Base-by-base conservation (phyloP, 2,113 vertebrate genomes). In the Canis aureus region DNA sequence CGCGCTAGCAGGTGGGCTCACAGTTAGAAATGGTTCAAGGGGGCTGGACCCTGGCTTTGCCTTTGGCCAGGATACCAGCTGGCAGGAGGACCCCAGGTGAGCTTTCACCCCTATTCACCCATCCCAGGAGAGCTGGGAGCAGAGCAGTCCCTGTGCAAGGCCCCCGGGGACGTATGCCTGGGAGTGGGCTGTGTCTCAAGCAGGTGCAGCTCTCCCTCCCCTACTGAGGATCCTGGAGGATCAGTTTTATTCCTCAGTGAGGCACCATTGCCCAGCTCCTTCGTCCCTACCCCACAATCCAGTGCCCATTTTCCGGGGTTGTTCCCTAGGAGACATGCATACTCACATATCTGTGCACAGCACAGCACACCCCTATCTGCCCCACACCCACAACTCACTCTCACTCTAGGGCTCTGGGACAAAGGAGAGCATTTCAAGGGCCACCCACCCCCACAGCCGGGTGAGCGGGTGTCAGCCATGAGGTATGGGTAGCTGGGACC, bases 401-500 rank as follows among this genome's bases (percentile, higher is more conserved):
- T 73, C 35, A 23, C 69, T 1, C 20, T 1, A 38, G 9, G 35
- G 69, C n/a, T 73, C 35, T 71, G 9, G 38, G 69, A 38, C 35
- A 43, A n/a, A 27, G n/a, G n/a, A 22, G 49, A 2, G 9, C 38
- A 3, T 76, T 51, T 23, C 0, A 53, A 90, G 67, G 51, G 25
- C 8, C 57, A 15, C 67, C 10, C 64, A 7, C 25, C 10, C 23
- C 10, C 6, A 51, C 35, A 5, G 19, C 62, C 62, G 4, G 29
- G 43, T 2, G 0, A 4, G 23, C 16, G 6, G 19, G 12, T 29
- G 8, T 91, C 71, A 62, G 13, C n/a, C 6, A 1, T 2, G 32
- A 69, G 27, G 25, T 69, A 4, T 11, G 32, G 59, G 73, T 0
- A 8, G 38, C 87, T 27, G 64, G 71, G 59, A 35, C 49, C 51